Base-by-base conservation (phyloP, 2,797 vertebrate genomes). In the Tympanoctomys barrerae region DNA sequence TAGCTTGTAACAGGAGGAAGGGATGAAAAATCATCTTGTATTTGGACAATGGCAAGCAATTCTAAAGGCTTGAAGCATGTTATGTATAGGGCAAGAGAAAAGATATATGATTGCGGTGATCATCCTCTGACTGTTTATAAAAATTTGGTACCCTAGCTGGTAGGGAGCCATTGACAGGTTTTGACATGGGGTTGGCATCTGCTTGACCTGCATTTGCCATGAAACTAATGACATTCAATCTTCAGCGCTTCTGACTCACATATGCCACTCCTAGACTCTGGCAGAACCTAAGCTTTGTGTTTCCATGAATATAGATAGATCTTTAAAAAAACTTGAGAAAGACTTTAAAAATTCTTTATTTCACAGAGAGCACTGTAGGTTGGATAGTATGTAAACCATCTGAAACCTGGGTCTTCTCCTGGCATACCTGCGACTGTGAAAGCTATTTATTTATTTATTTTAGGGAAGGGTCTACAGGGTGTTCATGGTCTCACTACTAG, bases 271-370 rank as follows among this genome's bases (percentile, higher is more conserved):
- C 24, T 83, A 87, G 87, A 79, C 33, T 5, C 64, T 84, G 57
- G 39, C n/a, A 61, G 36, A n/a, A 84, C 19, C 42, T 7, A 7
- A 91, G 71, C 57, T 75, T 12, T 62, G 66, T 62, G 26, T 46
- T 57, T n/a, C 10, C 19, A 57, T 49, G 12, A 52, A 52, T 71
- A 13, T 1, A 62, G 16, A 14, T 1, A 61, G 19, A 18, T 59
- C 78, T 90, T 70, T 75, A 36, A 4, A 68, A 68, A 92, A 75
- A 11, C 75, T 90, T 61, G 39, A 80, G n/a, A 83, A 83, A 83
- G 21, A 42, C 42, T n/a, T 77, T 4, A 84, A 4, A 57, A 94
- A 46, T 31, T 3, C 12, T 80, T 68, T 92, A 18, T 61, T 90
- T 94, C 80, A 64, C 0, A 88, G 52, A 70, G 0, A 33, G 1